Evolutionary conservation across 2,888 invertebrate genomes (phyloP), one percentile per base, ranked within the genome.

Genomic region (Eudemis profundana): DNA sequence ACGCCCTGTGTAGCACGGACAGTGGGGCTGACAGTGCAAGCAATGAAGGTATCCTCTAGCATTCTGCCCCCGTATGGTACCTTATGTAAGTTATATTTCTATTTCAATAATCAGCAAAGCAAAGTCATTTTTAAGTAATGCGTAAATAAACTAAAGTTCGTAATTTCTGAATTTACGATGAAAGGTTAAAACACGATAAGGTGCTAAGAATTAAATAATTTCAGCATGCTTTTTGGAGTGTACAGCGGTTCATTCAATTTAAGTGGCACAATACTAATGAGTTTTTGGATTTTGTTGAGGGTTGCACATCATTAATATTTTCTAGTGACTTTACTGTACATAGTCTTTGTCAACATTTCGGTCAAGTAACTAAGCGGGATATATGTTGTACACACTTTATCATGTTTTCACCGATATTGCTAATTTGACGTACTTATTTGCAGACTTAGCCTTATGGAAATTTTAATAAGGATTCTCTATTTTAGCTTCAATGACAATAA

Each of bases 401-500:
- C 86, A 79, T 87, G 88, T 87, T 88, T 77, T 78, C 73, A 72
- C 76, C 73, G 64, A 69, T 60, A 65, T 67, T 57, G 66, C 68
- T 62, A 62, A 63, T 21, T 8, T 42, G 49, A 42, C 21, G 38
- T 56, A 44, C 54, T 56, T 46, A 38, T 50, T 57, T 57, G 47
- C 27, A 27, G 27, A 49, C 36, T 27, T 64, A 46, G 42, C 56
- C 56, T 44, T 56, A 56, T 56, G 56, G 56, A 56, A 44, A 17
- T 56, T 44, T 19, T 46, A 53, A 47, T 59, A 19, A 40, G 27
- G 29, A 40, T 63, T 38, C 64, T 69, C 73, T 64, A 73, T 94
- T 93, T 46, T 92, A 95, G 95, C 95, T 80, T 95, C 95, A 74
- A 95, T 95, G 86, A 95, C 95, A 75, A 94, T 95, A 82, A 93